Percentiles rank a stretch among this genome's conserved stretches.
Evolutionary conservation across 1,140 invertebrate species (phyloP).

Genomic region (Atta cephalotes): DNA sequence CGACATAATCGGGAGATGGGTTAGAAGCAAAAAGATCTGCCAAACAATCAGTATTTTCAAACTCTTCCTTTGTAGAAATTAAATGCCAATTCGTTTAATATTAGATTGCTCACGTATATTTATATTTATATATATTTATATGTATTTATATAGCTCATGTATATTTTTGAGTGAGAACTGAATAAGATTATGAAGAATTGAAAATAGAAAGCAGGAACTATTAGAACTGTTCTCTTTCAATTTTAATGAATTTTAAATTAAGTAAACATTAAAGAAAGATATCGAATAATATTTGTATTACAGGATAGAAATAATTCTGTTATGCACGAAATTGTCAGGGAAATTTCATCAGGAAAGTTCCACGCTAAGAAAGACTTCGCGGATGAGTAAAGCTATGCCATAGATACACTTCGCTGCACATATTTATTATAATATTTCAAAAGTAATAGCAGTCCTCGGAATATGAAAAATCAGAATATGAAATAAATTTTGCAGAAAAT

Average conservation of each 20-base stretch:
- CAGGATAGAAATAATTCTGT: neutral
- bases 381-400: neutral
- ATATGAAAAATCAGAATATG: slow-evolving; percentile 15
- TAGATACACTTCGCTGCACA: neutral
- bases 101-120: slow-evolving; percentile 24
- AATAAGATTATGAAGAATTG: neutral
- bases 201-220: neutral
- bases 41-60: slow-evolving; percentile 44
- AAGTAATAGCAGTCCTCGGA: neutral
- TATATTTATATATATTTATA: neutral
- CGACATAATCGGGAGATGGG: too few relatives aligned
- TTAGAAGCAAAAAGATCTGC: neutral
- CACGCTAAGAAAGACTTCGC: neutral
- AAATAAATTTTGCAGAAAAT: slow-evolving; percentile 67
- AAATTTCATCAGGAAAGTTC: neutral
- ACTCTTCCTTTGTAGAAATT: slow-evolving; percentile 49
- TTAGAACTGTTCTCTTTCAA: neutral
- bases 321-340: neutral
- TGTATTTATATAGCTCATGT: neutral
- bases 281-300: neutral
- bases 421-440: neutral
- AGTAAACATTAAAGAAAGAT: neutral
- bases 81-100: slow-evolving; percentile 56
- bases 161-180: neutral
- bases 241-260: neutral